Conservation (phyloP, 2,113 vertebrate genomes). For the Monopterus albus region DNA sequence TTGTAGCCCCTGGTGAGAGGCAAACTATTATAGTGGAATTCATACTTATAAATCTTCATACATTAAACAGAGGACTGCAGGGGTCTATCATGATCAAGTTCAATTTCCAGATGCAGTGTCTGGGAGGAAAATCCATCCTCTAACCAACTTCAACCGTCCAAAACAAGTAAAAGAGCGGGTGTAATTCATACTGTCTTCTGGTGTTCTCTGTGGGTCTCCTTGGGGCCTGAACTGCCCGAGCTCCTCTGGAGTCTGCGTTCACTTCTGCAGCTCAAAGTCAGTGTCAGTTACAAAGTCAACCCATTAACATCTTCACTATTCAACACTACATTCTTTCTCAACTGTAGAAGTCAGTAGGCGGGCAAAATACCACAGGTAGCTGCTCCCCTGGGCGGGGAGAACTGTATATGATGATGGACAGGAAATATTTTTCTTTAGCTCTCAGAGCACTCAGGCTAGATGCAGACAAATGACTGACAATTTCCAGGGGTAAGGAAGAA, state of each 20-base stretch:
- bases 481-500: slow-evolving; percentile 62
- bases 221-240: slow-evolving; percentile 19
- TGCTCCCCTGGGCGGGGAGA: slow-evolving; percentile 46
- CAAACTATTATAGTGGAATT: slow-evolving; percentile 58
- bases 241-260: slow-evolving; percentile 52
- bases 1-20: slow-evolving; percentile 62
- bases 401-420: slow-evolving; percentile 60
- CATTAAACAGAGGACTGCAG: slow-evolving; percentile 49
- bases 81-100: slow-evolving; percentile 58
- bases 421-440: slow-evolving; percentile 61
- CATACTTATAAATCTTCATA: slow-evolving; percentile 63
- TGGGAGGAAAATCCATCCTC: slow-evolving; percentile 35
- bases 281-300: slow-evolving; percentile 78
- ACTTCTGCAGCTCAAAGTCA: slow-evolving; percentile 54
- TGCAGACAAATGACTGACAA: slow-evolving; percentile 69
- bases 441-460: slow-evolving; percentile 30
- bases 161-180: slow-evolving; percentile 47
- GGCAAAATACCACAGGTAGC: slow-evolving; percentile 54
- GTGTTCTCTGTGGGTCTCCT: slow-evolving; percentile 48
- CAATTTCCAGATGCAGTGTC: slow-evolving; percentile 55
- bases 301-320: slow-evolving; percentile 73
- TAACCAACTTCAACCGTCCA: slow-evolving; percentile 25
- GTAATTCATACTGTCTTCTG: slow-evolving; percentile 57
- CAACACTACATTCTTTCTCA: slow-evolving; percentile 29
- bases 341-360: slow-evolving; percentile 51